Base-by-base conservation (phyloP, 2,113 vertebrate genomes). In the Salminus brasiliensis region DNA sequence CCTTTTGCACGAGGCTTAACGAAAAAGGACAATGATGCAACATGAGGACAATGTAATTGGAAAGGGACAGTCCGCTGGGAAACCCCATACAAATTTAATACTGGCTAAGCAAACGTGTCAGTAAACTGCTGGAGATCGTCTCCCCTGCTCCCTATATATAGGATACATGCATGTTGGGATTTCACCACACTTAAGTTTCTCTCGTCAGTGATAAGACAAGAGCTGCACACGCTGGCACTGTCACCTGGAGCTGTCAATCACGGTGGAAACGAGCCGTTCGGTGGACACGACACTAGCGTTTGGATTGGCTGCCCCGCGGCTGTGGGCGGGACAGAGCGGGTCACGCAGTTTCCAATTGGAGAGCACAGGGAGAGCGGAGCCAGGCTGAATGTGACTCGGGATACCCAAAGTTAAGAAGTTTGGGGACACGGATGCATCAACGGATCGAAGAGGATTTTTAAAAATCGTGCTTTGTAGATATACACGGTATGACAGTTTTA, bases 351-450 rank as follows among this genome's bases (percentile, higher is more conserved):
- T 88, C 76, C 83, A 4, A 92, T 92, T 91, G 91, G 91, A 85
- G 13, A 69, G 79, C 27, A 79, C 25, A n/a, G 30, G 30, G 12
- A 21, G 59, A 57, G 45, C 83, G 77, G 57, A 70, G 78, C 70
- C 72, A 77, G 57, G 87, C 89, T 86, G 72, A 11, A 90, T 89
- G 91, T 89, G 90, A 86, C 75, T 84, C 57, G 86, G 91, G 91
- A 89, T 93, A 91, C 89, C 90, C 86, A 83, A 91, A 92, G 88
- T 93, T 92, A 81, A 86, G 88, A 92, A 92, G 83, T 92, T 91
- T 84, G 84, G 74, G 36, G 76, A 34, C 30, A 75, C 25, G 32
- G 30, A 69, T 36, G 41, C 43, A 23, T 43, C 7, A 10, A 21
- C 2, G 45, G 30, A 63, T 18, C 7, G 41, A 71, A 81, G 76